Conservation (phyloP, 2,797 vertebrate species). For the Cryptoblepharus egeriae region DNA sequence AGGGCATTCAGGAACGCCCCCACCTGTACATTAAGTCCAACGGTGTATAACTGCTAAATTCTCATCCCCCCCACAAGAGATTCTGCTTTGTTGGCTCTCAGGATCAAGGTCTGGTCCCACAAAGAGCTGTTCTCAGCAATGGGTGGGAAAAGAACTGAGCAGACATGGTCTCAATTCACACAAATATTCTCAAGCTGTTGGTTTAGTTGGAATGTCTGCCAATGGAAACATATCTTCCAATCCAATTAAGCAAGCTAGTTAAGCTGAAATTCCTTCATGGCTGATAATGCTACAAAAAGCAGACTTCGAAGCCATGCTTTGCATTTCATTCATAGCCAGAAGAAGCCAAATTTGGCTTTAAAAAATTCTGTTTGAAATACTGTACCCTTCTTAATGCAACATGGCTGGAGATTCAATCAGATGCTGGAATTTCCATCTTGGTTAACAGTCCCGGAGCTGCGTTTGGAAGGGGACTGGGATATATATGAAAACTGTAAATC, state of each 20-base stretch:
- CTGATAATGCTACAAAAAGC: neutral
- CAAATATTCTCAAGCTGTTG: slow-evolving; percentile 24
- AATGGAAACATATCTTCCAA: slow-evolving; percentile 15
- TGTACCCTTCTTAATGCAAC: neutral
- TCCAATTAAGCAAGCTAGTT: slow-evolving; percentile 13
- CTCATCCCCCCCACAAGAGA: neutral
- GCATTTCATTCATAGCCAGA: slow-evolving; percentile 19
- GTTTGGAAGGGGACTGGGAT: neutral
- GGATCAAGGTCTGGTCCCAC: neutral
- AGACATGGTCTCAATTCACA: neutral
- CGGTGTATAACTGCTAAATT: no score
- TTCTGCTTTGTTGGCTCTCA: neutral
- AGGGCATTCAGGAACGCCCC: no score
- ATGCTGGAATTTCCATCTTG: slow-evolving; percentile 27
- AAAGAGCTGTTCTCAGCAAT: neutral
- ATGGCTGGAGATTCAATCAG: slow-evolving; percentile 25
- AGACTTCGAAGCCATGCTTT: neutral
- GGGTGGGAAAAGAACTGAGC: neutral
- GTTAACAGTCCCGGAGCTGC: slow-evolving; percentile 48
- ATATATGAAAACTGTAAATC: slow-evolving; percentile 36
- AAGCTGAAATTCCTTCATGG: slow-evolving; percentile 5
- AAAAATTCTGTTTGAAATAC: neutral
- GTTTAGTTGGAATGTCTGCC: slow-evolving; percentile 2
- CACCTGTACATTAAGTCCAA: no score
- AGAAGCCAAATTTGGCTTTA: neutral